Evolutionary conservation across 2,888 invertebrate species (phyloP), one percentile per base, ranked within the genome.

Genomic region (Ecdyonurus torrentis): DNA sequence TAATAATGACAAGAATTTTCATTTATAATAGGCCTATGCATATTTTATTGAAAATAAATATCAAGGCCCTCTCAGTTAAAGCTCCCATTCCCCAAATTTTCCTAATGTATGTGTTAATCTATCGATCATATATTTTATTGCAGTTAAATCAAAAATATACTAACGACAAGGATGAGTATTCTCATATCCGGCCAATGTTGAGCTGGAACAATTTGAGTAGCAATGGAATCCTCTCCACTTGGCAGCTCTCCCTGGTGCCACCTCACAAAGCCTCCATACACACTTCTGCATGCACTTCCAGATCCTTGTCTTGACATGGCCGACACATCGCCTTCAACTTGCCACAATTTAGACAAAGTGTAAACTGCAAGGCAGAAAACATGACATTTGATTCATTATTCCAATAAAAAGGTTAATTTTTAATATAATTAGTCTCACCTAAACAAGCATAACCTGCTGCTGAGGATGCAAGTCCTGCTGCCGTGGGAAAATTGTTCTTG

Each of bases 361-460:
- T 81, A 84, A 0, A 91, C 91, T 73, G 69, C 25, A 15, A 22
- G 15, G 19, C 18, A 1, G 20, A 58, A 58, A 20, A 58, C 1
- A n/a, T 23, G 58, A 18, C 22, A 3, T 23, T 58, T 2, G 1
- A 19, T 1, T 23, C 2, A 20, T 2, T 22, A 22, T 59, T 23
- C 59, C n/a, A 18, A 59, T 37, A 60, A 2, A 10, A 60, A 2
- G 15, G 25, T 2, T 7, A 3, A 1, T 1, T 37, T 25, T n/a
- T 18, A 19, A 19, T 2, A 60, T 37, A 2, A 1, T 25, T 7
- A 3, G 53, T 63, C 64, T 65, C 70, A 84, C 84, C 81, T 69
- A 97, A 76, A 73, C 95, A 95, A 1, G 98, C 97, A 75, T 95
- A 98, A 2, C 99, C 99, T 53, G 99, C 96, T 24, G 99, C 98